Conservation (phyloP, 2,888 invertebrate genomes). For the Galerucella pusilla region DNA sequence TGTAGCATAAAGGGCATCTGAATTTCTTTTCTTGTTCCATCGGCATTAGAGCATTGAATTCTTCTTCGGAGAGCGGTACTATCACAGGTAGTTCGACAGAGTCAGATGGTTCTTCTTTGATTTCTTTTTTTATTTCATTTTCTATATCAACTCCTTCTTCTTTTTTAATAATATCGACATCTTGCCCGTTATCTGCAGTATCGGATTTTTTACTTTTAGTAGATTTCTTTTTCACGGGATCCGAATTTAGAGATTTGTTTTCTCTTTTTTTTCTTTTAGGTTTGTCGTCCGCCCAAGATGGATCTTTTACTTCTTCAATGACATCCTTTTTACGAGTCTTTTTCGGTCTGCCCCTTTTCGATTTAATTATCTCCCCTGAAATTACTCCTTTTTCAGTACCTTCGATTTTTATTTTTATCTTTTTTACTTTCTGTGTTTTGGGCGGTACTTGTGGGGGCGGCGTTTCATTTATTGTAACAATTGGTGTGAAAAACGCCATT, state of each 20-base stretch:
- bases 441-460: slow-evolving; percentile 34
- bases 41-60: slow-evolving; percentile 42
- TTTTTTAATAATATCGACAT: slow-evolving; percentile 37
- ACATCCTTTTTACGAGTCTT: slow-evolving; percentile 3
- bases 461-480: slow-evolving; percentile 58
- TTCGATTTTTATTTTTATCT: slow-evolving; percentile 46
- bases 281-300: slow-evolving; percentile 33
- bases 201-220: slow-evolving; percentile 9
- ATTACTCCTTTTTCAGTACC: slow-evolving; percentile 43
- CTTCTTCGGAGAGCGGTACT: slow-evolving; percentile 42
- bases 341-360: slow-evolving; percentile 41
- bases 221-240: slow-evolving; percentile 20
- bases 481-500: slow-evolving; percentile 57
- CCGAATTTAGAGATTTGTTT: slow-evolving; percentile 13
- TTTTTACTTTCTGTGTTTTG: slow-evolving; percentile 43
- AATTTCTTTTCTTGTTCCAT: slow-evolving; percentile 41
- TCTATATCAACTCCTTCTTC: slow-evolving; percentile 31
- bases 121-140: slow-evolving; percentile 43
- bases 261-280: slow-evolving; percentile 28
- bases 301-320: slow-evolving; percentile 30
- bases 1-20: slow-evolving; percentile 55
- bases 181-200: slow-evolving; percentile 25
- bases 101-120: slow-evolving; percentile 46
- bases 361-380: slow-evolving; percentile 45
- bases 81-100: slow-evolving; percentile 39